phyloP scores from a whole-genome alignment of 1,140 invertebrate species.

The Cecropterus lyciades region DNA sequence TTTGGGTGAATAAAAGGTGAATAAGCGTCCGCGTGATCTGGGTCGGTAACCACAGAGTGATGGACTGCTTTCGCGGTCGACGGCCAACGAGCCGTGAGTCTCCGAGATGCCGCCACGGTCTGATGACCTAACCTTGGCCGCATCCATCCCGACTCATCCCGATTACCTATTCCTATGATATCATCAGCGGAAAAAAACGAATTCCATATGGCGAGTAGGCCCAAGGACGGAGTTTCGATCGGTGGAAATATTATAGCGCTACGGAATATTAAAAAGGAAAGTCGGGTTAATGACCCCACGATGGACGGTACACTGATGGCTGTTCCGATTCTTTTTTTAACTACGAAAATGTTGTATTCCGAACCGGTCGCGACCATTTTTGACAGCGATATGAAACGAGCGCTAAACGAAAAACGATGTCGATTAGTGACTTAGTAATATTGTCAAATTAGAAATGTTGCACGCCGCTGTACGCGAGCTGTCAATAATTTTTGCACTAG shows the following conservation, averaged over 20 bases:
- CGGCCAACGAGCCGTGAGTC: constrained; percentile 64
- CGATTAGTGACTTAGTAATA: constrained; percentile 34
- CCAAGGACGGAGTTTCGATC: constrained; percentile 65
- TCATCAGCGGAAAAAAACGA: constrained; percentile 57
- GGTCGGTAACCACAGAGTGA: constrained; percentile 58
- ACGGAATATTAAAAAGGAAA: constrained; percentile 74
- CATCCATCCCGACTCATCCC: constrained; percentile 62
- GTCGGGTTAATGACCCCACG: constrained; percentile 67
- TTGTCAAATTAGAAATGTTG: constrained; percentile 41
- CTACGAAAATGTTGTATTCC: constrained; percentile 51
- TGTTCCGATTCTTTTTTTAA: constrained; percentile 70
- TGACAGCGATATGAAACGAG: constrained; percentile 37
- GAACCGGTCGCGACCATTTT: constrained; percentile 55
- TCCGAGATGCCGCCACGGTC: constrained; percentile 68
- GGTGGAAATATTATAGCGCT: constrained; percentile 55
- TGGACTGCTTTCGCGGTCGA: constrained; percentile 63
- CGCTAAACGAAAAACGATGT: constrained; percentile 38
- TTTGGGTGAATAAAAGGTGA: constrained; percentile 59
- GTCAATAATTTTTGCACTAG: constrained; percentile 39
- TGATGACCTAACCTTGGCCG: constrained; percentile 71
- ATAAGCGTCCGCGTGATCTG: constrained; percentile 59
- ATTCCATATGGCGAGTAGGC: constrained; percentile 48
- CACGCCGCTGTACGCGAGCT: constrained; percentile 27
- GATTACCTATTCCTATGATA: constrained; percentile 60
- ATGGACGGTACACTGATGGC: constrained; percentile 62